Conservation (phyloP, 2,113 vertebrate species). For the Centropristis striata region DNA sequence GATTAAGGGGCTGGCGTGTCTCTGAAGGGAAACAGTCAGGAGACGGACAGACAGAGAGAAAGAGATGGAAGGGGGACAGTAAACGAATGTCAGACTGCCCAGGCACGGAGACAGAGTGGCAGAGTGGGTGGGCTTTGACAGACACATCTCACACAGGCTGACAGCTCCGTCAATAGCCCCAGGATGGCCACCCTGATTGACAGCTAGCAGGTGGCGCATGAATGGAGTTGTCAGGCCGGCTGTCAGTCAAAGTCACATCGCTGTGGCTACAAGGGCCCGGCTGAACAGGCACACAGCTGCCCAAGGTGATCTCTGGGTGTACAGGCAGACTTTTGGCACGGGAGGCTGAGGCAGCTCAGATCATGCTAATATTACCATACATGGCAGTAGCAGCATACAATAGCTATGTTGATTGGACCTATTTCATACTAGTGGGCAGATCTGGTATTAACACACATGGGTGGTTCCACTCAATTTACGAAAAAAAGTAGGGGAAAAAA, state of each 20-base stretch:
- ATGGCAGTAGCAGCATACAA: constrained; percentile 39
- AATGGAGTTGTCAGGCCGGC: constrained; percentile 88
- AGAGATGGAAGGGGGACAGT: constrained; percentile 72
- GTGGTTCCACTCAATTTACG: constrained; percentile 43
- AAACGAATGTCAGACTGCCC: constrained; percentile 83
- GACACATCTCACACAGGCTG: constrained; percentile 86
- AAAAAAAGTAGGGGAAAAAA: constrained; percentile 32
- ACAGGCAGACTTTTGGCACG: constrained; percentile 73
- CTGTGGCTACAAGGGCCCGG: constrained; percentile 78
- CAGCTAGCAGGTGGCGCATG: constrained; percentile 92
- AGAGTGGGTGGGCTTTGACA: constrained; percentile 86
- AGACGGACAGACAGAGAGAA: constrained; percentile 57
- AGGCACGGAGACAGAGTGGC: constrained; percentile 72
- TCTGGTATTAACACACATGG: constrained; percentile 49
- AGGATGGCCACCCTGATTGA: constrained; percentile 89
- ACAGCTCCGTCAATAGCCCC: constrained; percentile 90
- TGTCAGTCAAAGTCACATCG: constrained; percentile 83
- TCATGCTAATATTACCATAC: constrained; percentile 66
- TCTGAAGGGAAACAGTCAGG: constrained; percentile 69
- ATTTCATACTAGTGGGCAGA: constrained; percentile 56
- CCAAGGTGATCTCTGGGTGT: constrained; percentile 87
- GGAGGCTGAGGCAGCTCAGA: constrained; percentile 52
- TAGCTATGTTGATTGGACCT: constrained; percentile 52
- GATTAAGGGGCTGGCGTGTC: constrained; percentile 77
- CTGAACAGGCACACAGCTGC: constrained; percentile 84